These are phyloP conservation scores for Galaxias olidus DNA, from an alignment of 2,797 vertebrate species.

Conservation along the genomic window DNA sequence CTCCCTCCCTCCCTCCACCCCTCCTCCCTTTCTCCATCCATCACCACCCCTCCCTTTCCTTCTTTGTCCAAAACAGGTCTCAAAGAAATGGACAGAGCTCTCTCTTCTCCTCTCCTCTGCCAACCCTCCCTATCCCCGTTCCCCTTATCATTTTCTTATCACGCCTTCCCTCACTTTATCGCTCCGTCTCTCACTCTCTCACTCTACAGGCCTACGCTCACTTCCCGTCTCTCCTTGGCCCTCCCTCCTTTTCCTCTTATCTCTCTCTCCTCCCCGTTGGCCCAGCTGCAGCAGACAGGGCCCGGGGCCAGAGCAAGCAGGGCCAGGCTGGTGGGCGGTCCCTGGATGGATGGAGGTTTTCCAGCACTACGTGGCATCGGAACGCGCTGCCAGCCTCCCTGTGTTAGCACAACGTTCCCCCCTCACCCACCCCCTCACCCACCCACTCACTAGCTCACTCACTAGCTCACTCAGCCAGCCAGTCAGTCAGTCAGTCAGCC, in stretches of 20 bases:
- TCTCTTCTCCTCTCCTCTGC: neutral
- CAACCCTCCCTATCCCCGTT: conserved; percentile 9
- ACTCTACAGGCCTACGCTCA: neutral
- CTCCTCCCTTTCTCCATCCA: conserved; percentile 60
- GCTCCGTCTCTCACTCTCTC: neutral
- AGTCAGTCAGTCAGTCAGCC: no score
- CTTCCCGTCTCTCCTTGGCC: neutral
- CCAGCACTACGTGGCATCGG: no score
- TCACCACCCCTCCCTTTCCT: conserved; percentile 9
- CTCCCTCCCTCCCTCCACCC: conserved; percentile 50
- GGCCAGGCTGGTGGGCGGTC: no score
- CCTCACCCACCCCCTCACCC: no score
- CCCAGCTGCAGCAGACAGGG: no score
- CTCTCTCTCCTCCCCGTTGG: neutral
- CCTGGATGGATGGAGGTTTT: no score
- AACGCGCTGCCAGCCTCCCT: no score
- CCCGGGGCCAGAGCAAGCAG: conserved; percentile 39
- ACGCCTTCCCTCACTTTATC: no score
- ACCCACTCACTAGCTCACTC: no score
- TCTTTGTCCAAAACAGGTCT: neutral
- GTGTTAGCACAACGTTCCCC: no score
- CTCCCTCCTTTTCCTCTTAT: neutral
- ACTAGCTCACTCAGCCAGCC: no score
- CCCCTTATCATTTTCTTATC: neutral
- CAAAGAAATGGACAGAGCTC: neutral